These are phyloP conservation scores for Procambarus virginalis DNA, from an alignment of 1,140 invertebrate genomes.

Conservation along the genomic window DNA sequence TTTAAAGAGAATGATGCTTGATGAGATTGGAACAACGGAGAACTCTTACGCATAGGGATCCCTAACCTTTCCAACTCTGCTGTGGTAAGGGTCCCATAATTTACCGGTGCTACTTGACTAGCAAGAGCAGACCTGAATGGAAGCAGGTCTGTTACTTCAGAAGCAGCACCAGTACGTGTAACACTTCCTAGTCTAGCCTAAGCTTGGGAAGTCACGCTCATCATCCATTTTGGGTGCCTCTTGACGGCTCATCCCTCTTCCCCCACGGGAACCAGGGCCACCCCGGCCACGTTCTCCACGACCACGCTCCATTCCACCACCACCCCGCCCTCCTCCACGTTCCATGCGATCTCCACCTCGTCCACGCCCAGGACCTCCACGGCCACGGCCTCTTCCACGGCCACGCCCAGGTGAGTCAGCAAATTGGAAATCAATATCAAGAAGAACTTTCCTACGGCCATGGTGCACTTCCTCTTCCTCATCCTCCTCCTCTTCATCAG, in stretches of 20 bases:
- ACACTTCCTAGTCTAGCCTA: constrained; percentile 79
- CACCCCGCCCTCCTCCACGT: constrained; percentile 73
- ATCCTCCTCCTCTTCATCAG: constrained; percentile 80
- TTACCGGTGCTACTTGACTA: constrained; percentile 60
- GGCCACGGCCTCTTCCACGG: constrained; percentile 79
- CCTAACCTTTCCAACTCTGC: constrained; percentile 56
- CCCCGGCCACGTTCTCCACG: constrained; percentile 60
- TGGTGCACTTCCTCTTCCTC: constrained; percentile 83
- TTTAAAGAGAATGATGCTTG: constrained; percentile 63
- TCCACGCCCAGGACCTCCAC: constrained; percentile 76
- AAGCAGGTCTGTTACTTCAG: constrained; percentile 20
- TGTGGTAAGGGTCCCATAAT: constrained; percentile 37
- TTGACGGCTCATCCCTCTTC: constrained; percentile 74
- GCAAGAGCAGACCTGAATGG: constrained; percentile 42
- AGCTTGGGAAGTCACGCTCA: constrained; percentile 94
- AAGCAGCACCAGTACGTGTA: constrained; percentile 33
- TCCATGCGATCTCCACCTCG: constrained; percentile 73
- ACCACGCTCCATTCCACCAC: constrained; percentile 72
- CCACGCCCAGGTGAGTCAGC: constrained; percentile 83
- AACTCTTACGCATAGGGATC: constrained; percentile 68
- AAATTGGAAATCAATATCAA: constrained; percentile 93
- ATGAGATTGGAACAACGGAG: constrained; percentile 67
- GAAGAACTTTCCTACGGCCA: constrained; percentile 88
- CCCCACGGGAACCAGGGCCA: constrained; percentile 68
- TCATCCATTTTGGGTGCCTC: constrained; percentile 94